Evolutionary conservation across 2,113 vertebrate species (phyloP), one percentile per base, ranked within the genome.

Genomic region (Xiphophorus maculatus): DNA sequence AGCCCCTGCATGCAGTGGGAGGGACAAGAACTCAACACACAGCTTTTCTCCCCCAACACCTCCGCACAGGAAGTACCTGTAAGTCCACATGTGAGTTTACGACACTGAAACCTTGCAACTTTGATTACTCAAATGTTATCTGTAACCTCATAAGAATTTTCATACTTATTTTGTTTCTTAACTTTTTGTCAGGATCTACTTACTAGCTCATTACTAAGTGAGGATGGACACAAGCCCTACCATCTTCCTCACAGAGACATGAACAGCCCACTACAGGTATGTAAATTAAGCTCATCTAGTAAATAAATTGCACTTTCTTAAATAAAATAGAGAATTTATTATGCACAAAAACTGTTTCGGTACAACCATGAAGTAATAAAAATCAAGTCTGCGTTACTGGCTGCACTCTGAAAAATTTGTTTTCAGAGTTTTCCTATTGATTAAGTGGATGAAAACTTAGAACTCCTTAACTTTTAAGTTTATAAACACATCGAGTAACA

Each of bases 1-100:
- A 96, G 95, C 81, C 95, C 94, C 7, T 96, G 96, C 77, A 96
- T 98, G 89, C 95, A 96, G 85, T 99, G 98, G 97, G 97, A 97
- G 89, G 96, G 92, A 70, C 96, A 96, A 84, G 94, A 93, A 69
- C 93, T 98, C 64, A 95, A 95, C 70, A 87, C 96, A 30, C 97
- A 98, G 89, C 96, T 99, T 81, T 99, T 99, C 81, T 89, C 95
- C 14, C 95, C 96, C 13, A 88, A 84, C 0, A 94, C 95, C n/a
- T n/a, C 95, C 1, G 78, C 94, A 76, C 96, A 97, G 80, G 96
- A 97, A 83, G 87, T 96, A 67, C 96, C 97, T 12, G 97, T 99
- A 94, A 94, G 97, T 11, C 63, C 28, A 25, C 12, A 0, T 69
- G 63, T 42, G 11, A 63, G 63, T 48, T 54, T 35, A n/a, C 5